Evolutionary conservation across 2,888 invertebrate genomes (phyloP), one percentile per base, ranked within the genome.

Genomic region (Cosmia trapezina): DNA sequence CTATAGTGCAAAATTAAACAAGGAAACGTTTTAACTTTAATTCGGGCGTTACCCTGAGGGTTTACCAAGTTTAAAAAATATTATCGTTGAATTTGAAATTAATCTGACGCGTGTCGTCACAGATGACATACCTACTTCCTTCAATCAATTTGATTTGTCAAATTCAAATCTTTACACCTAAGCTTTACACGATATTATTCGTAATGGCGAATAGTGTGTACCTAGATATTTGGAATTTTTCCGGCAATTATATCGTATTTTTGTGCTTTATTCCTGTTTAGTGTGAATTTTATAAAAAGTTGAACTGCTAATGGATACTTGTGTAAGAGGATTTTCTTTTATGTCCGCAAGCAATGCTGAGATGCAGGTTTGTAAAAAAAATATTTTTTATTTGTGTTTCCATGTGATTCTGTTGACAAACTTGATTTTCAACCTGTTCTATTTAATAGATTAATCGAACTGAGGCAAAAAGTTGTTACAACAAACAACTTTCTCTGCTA

Each of bases 241-340:
- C 76, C 70, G 76, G 73, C 57, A 62, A 73, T 62, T 69, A 47
- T 62, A 79, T 64, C 28, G 54, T 71, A 81, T 86, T 81, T 84
- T 85, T 72, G 77, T 80, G 70, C 41, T 60, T 74, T 81, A 81
- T 53, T 80, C 56, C 71, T 66, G 63, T 85, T 70, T 83, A 47
- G 64, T 77, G 84, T 80, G 62, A 70, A 28, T 77, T 63, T 79
- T 69, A 47, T 65, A 51, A 61, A 72, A 63, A 72, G 17, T 47
- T 72, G 73, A 54, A 60, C 49, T 59, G 28, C 41, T 54, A 91
- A 75, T 93, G 93, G 93, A 93, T 71, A 88, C 93, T 33, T 91
- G 91, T 70, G 62, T 93, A 2, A 89, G 94, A 84, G 95, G 95
- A 43, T 95, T 95, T 84, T 94, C 94, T 33, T 95, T 87, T 80